Evolutionary conservation across 2,797 vertebrate species (phyloP).

Genomic region (Amazonetta brasiliensis): DNA sequence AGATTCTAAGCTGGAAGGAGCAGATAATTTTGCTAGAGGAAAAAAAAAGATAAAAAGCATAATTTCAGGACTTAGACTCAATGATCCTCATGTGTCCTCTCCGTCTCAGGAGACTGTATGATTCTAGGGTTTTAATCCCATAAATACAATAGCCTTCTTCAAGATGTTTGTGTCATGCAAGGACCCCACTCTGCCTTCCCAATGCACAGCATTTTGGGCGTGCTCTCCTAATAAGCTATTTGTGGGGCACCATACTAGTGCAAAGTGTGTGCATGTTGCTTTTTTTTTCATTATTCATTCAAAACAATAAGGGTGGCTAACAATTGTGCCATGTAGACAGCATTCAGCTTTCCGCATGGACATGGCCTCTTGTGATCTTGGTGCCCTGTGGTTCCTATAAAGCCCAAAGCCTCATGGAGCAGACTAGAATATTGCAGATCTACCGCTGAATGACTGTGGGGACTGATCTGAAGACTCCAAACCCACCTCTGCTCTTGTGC

Average conservation of each 20-base stretch:
- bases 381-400: background rate
- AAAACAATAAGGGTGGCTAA: background rate
- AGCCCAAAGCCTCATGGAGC: background rate
- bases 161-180: background rate
- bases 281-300: background rate
- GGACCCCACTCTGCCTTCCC: background rate
- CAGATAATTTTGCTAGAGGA: conserved; percentile 16
- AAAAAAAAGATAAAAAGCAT: background rate
- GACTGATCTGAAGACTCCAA: background rate
- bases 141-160: background rate
- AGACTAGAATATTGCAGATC: background rate
- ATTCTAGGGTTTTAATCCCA: conserved; percentile 2
- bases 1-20: background rate
- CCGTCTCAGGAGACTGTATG: background rate
- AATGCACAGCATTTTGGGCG: background rate
- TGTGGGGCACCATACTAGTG: background rate
- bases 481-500: background rate
- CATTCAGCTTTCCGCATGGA: background rate
- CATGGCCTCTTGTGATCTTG: background rate
- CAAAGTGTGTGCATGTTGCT: background rate
- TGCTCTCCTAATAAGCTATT: background rate
- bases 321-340: rapidly evolving
- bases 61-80: background rate
- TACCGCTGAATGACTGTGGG: rapidly evolving
- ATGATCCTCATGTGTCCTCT: background rate